These are phyloP conservation scores for Choreutis nemorana DNA, from an alignment of 2,888 invertebrate species.

Conservation along the genomic window DNA sequence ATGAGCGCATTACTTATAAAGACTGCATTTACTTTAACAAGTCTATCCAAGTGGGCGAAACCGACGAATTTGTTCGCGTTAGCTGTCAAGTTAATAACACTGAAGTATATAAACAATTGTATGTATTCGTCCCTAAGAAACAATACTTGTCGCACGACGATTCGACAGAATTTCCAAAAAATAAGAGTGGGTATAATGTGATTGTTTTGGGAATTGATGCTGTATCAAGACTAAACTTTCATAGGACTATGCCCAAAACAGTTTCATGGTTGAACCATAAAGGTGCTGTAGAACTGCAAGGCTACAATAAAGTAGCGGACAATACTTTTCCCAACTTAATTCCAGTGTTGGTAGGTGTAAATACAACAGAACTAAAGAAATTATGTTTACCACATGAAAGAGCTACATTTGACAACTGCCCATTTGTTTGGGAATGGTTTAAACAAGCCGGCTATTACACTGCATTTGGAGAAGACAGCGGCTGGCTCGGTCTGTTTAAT, in stretches of 20 bases:
- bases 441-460: slow-evolving; percentile 78
- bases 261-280: slow-evolving; percentile 67
- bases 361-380: slow-evolving; percentile 68
- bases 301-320: slow-evolving; percentile 93
- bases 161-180: slow-evolving; percentile 16
- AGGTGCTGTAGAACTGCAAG: slow-evolving; percentile 79
- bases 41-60: slow-evolving; percentile 40
- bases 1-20: slow-evolving; percentile 55
- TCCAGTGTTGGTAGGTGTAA: slow-evolving; percentile 79
- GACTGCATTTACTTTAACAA: slow-evolving; percentile 55
- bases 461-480: slow-evolving; percentile 84
- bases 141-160: slow-evolving; percentile 18
- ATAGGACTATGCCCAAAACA: slow-evolving; percentile 83
- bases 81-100: slow-evolving; percentile 61
- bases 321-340: slow-evolving; percentile 93
- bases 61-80: slow-evolving; percentile 74
- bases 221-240: slow-evolving; percentile 84
- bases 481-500: slow-evolving; percentile 81
- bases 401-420: slow-evolving; percentile 77
- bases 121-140: slow-evolving; percentile 68
- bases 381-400: slow-evolving; percentile 69
- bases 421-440: slow-evolving; percentile 86
- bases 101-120: slow-evolving; percentile 72
- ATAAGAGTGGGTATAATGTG: slow-evolving; percentile 66
- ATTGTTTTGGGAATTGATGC: slow-evolving; percentile 86